These are phyloP conservation scores for Hirtodrosophila duncani DNA, from an alignment of 2,888 invertebrate genomes.

Conservation along the genomic window DNA sequence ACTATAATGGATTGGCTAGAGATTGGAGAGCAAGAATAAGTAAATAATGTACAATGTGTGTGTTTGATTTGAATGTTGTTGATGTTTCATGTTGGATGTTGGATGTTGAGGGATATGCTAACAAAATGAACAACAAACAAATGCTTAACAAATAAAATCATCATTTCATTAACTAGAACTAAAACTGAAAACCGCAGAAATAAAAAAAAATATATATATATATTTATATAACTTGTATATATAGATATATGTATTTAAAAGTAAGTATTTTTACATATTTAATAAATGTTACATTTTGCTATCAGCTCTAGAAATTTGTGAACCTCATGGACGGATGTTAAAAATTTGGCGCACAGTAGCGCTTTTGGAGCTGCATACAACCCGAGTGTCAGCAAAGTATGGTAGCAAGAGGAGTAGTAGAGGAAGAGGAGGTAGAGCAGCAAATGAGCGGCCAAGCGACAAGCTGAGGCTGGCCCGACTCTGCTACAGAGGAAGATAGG, in stretches of 20 bases:
- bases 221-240: constrained; percentile 18
- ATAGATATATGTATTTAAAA: constrained; percentile 7
- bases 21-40: constrained; percentile 29
- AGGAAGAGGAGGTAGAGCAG: neutral
- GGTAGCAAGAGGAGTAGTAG: neutral
- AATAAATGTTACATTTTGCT: constrained; percentile 32
- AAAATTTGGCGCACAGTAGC: constrained; percentile 63
- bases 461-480: too few relatives aligned
- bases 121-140: constrained; percentile 43
- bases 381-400: constrained; percentile 57
- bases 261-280: constrained; percentile 13
- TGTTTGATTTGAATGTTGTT: too few relatives aligned
- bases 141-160: neutral
- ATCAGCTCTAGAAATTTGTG: constrained; percentile 43
- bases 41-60: constrained; percentile 28
- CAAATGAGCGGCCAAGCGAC: too few relatives aligned
- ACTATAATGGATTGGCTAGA: constrained; percentile 65
- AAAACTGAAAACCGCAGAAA: neutral
- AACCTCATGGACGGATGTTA: constrained; percentile 70
- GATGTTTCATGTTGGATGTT: constrained; percentile 36
- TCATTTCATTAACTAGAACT: neutral
- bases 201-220: constrained; percentile 18
- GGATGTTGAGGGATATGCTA: constrained; percentile 49
- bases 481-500: too few relatives aligned
- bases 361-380: constrained; percentile 61